Conservation (phyloP, 2,797 vertebrate genomes). For the Danio choprae region DNA sequence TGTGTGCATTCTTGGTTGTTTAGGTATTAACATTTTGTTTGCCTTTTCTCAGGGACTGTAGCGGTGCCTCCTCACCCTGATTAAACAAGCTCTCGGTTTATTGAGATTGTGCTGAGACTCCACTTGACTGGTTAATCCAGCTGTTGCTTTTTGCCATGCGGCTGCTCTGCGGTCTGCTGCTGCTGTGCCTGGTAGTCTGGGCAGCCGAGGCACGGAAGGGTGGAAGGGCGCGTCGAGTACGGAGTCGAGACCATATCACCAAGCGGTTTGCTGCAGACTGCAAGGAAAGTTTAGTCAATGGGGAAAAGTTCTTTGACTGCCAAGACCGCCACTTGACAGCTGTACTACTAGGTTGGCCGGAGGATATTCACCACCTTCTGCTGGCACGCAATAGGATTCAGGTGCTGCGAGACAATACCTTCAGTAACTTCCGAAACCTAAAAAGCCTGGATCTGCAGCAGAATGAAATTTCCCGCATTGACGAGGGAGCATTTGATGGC, state of each 20-base stretch:
- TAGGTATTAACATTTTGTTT: slow-evolving; percentile 34
- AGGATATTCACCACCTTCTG: slow-evolving; percentile 92
- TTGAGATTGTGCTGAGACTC: slow-evolving; percentile 60
- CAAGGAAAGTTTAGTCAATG: slow-evolving; percentile 85
- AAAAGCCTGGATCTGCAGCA: slow-evolving; percentile 95
- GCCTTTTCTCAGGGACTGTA: slow-evolving; percentile 69
- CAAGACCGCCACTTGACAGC: slow-evolving; percentile 88
- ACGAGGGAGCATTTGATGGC: slow-evolving; percentile 87
- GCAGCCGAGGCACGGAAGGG: slow-evolving; percentile 77
- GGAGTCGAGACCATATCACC: slow-evolving; percentile 70
- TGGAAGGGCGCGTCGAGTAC: slow-evolving; percentile 65
- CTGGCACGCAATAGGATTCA: slow-evolving; percentile 90
- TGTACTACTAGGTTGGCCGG: slow-evolving; percentile 86
- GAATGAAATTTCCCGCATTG: slow-evolving; percentile 90
- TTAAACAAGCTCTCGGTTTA: slow-evolving; percentile 57
- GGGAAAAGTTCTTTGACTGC: slow-evolving; percentile 94
- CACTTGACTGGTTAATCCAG: slow-evolving; percentile 20
- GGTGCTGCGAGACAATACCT: slow-evolving; percentile 88
- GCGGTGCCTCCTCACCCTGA: slow-evolving; percentile 66
- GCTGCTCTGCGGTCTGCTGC: slow-evolving; percentile 75
- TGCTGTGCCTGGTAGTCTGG: slow-evolving; percentile 81
- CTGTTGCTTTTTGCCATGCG: slow-evolving; percentile 81
- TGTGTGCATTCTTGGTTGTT: neutral
- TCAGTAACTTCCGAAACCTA: slow-evolving; percentile 86
- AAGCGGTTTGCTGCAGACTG: slow-evolving; percentile 86